Percentiles rank a stretch among this genome's conserved stretches.
Evolutionary conservation across 1,140 invertebrate genomes (phyloP).

Genomic region (Drosophila chauvacae): DNA sequence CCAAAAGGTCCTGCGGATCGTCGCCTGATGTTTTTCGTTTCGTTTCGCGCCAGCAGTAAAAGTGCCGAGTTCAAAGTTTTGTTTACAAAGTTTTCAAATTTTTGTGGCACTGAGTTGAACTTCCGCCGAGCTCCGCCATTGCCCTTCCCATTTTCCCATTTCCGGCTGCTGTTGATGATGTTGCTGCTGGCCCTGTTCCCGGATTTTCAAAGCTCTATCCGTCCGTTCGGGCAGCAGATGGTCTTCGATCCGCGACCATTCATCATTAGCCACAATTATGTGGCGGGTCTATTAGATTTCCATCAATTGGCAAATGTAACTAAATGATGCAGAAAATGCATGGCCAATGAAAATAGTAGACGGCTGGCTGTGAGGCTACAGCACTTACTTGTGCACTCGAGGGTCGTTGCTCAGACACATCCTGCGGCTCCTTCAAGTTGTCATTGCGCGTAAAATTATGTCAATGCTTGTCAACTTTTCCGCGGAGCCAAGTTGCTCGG

Average conservation of each 20-base stretch:
- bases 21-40: slow-evolving; percentile 72
- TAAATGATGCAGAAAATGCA: slow-evolving; percentile 78
- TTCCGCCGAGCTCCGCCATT: slow-evolving; percentile 51
- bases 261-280: slow-evolving; percentile 79
- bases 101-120: slow-evolving; percentile 81
- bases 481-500: slow-evolving; percentile 48
- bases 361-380: slow-evolving; percentile 1
- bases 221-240: slow-evolving; percentile 27
- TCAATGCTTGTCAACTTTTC: slow-evolving; percentile 82
- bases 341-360: slow-evolving; percentile 1
- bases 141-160: slow-evolving; percentile 33
- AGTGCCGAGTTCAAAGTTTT: slow-evolving; percentile 78
- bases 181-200: slow-evolving; percentile 37
- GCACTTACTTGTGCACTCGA: slow-evolving; percentile 60
- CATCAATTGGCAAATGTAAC: slow-evolving; percentile 50
- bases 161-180: slow-evolving; percentile 68
- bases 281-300: slow-evolving; percentile 69
- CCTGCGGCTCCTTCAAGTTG: slow-evolving; percentile 68
- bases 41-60: slow-evolving; percentile 70
- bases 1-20: slow-evolving; percentile 67
- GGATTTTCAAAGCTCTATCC: slow-evolving; percentile 16
- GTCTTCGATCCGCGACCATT: slow-evolving; percentile 57
- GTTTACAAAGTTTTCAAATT: slow-evolving; percentile 83
- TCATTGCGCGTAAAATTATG: slow-evolving; percentile 82
- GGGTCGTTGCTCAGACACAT: slow-evolving; percentile 50